Evolutionary conservation across 2,888 invertebrate genomes (phyloP), one percentile per base, ranked within the genome.

Genomic region (Cosmopolites sordidus): DNA sequence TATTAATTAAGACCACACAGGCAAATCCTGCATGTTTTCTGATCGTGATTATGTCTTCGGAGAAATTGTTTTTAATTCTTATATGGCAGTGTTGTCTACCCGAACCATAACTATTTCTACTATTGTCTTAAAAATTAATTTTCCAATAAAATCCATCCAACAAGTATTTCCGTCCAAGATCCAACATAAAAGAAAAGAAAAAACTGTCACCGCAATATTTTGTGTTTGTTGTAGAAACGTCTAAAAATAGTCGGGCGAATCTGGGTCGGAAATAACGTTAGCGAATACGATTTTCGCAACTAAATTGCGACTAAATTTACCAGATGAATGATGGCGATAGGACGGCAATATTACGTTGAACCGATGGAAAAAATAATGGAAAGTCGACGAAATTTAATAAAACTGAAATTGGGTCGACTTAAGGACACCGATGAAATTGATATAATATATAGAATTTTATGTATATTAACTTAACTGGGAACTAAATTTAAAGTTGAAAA

Each of bases 251-350:
- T 5, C 22, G n/a, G 4, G 9, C 22, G 15, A 53, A 53, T 48
- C 45, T 54, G 44, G 48, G 54, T 54, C 54, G 54, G 48, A 54
- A 37, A 43, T 52, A 41, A 41, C n/a, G 48, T 54, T 48, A 39
- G 18, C 37, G 16, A 54, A 44, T 45, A 29, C n/a, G 16, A 14
- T 30, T 30, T 48, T 42, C 29, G 30, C 27, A 42, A 42, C 12
- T 22, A 1, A 12, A 16, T 48, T 40, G 40, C 40, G 9, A 48
- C 17, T 33, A 30, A 42, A 48, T 48, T 48, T 48, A 41, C 48
- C 41, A 40, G 22, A 48, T 40, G 40, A 41, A 11, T 48, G 46
- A 39, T 14, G 41, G 40, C 15, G 16, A 40, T 12, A 38, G 38
- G 12, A 38, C 38, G n/a, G 38, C 40, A 16, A 16, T 22, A 22